These are phyloP conservation scores for Rhinolophus ferrumequinum DNA, from an alignment of 2,113 vertebrate species.

Conservation along the genomic window DNA sequence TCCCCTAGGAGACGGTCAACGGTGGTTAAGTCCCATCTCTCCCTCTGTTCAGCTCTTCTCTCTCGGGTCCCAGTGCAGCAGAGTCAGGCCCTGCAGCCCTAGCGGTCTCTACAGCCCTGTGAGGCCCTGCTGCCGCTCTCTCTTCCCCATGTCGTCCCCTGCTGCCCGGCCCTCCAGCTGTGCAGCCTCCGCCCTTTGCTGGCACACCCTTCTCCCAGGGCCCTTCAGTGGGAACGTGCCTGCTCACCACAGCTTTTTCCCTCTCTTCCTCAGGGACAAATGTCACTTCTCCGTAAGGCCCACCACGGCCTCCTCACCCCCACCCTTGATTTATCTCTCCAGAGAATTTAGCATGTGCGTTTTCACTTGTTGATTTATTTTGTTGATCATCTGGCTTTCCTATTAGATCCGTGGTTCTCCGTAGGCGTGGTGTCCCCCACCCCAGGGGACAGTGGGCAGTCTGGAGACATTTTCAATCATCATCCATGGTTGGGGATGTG, in stretches of 20 bases:
- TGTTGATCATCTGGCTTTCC: not conserved
- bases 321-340: not conserved
- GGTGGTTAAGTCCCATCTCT: accelerated
- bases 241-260: accelerated
- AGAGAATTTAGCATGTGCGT: accelerated
- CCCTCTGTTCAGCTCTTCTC: not conserved
- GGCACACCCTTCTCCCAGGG: not conserved
- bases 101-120: accelerated
- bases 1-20: accelerated
- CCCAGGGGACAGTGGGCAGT: too few relatives aligned
- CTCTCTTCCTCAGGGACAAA: accelerated
- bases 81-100: too few relatives aligned
- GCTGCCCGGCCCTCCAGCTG: not conserved
- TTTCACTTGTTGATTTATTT: not conserved
- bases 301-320: too few relatives aligned
- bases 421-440: too few relatives aligned
- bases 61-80: accelerated
- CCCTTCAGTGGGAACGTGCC: too few relatives aligned
- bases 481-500: too few relatives aligned
- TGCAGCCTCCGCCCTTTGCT: too few relatives aligned
- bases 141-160: not conserved
- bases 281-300: not conserved
- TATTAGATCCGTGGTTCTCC: not conserved
- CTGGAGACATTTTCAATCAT: not conserved
- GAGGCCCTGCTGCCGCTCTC: not conserved